Evolutionary conservation across 2,797 vertebrate species (phyloP), one percentile per base, ranked within the genome.

Genomic region (Girardinus metallicus): DNA sequence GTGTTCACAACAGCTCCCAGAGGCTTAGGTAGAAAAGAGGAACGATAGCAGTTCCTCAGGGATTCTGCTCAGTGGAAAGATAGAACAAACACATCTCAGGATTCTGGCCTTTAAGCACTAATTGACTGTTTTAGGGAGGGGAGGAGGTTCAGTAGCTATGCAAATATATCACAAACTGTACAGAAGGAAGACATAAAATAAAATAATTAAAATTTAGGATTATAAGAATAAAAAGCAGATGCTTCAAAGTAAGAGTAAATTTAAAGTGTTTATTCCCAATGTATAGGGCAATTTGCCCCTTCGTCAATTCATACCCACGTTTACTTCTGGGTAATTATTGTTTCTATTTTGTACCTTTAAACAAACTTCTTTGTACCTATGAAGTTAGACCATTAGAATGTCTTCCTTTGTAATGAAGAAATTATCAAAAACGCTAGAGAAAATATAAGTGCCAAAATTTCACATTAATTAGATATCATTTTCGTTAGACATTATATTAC

Each of bases 11-110:
- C 49, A 57, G 36, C 68, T 36, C 62, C 71, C 75, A 53, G 31
- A 77, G 80, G 79, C 77, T 85, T 1, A 46, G 60, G 78, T n/a
- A 78, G 74, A 55, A 80, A 79, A 66, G 47, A 81, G 66, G 64
- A 62, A 49, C 66, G 47, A 77, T 44, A 55, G 12, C 36, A 49
- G n/a, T 78, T 78, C 75, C 66, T 80, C 8, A 3, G 55, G 44
- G 72, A 76, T 86, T 82, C 70, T 72, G 62, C 66, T 78, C 46
- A 49, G 74, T 51, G 81, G 36, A 57, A 57, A 57, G 10, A n/a
- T n/a, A 57, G n/a, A 57, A 57, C 53, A 79, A 83, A 83, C 13
- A 60, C n/a, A 43, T 11, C 44, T 73, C 26, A 2, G 57, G 62
- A 53, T 72, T 23, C n/a, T 39, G 62, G 74, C 78, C 36, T 74